Base-by-base conservation (phyloP, 2,888 invertebrate genomes). In the Drosophila kanekoi region DNA sequence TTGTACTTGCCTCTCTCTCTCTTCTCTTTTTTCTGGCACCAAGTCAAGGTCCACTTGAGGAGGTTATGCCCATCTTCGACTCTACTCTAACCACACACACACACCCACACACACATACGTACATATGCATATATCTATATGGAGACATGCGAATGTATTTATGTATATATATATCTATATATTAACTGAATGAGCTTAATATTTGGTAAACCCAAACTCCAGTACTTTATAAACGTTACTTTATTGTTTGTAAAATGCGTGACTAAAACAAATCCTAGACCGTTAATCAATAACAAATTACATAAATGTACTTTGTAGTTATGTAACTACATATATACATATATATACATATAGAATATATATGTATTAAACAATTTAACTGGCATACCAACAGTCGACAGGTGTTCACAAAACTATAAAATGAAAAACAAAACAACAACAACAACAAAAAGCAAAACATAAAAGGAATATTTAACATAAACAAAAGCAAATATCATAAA, bases 371-470 rank as follows among this genome's bases (percentile, higher is more conserved):
- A 72, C 65, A 85, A 82, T 77, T 81, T 66, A 79, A 86, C 87
- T 86, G 83, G 83, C 86, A 86, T 83, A 83, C 83, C 83, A 83
- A 81, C 83, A 83, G 83, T 79, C 86, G 72, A 86, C 64, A 86
- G 83, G 83, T 83, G 83, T 83, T 83, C 83, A 83, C 76, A 71
- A 74, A 57, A 20, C 52, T 47, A 58, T 61, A 41, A 58, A 56
- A n/a, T n/a, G n/a, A n/a, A 52, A 56, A 47, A 40, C 14, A 62
- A 33, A 41, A 41, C 11, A 58, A n/a, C n/a, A 40, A 14, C 56
- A 18, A 18, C 18, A 18, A 18, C 1, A 18, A 1, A 18, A 18
- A 58, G 16, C 11, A 54, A 40, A 14, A 59, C 51, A 51, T 45
- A 48, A 54, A 69, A 58, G 35, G 54, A 54, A 65, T 51, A 51